Conservation (phyloP, 2,888 invertebrate genomes). For the Sabatieria punctata region DNA sequence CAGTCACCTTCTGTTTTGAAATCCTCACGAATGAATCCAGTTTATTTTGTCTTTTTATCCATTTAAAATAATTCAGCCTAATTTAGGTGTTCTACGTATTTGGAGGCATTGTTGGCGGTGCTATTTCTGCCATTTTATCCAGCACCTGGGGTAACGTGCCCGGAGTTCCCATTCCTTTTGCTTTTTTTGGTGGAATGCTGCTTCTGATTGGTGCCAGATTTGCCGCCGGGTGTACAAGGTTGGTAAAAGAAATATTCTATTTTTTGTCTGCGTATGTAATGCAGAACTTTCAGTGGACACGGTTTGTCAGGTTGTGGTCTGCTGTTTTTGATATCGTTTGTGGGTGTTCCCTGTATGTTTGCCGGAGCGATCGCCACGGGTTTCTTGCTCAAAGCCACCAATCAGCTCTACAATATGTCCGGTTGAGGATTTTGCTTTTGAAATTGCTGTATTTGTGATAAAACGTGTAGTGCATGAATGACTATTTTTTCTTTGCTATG, state of each 20-base stretch:
- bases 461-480: too few relatives aligned
- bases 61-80: neutral
- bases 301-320: neutral
- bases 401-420: neutral
- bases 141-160: neutral
- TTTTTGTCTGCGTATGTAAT: neutral
- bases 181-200: neutral
- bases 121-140: neutral
- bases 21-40: too few relatives aligned
- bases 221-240: slow-evolving; percentile 3
- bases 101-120: neutral
- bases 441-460: too few relatives aligned
- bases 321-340: neutral
- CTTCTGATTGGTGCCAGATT: neutral
- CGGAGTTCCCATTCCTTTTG: neutral
- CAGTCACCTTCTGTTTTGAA: too few relatives aligned
- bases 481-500: too few relatives aligned
- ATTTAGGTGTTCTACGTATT: neutral
- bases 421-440: neutral
- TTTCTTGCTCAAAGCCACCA: neutral
- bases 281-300: slow-evolving; percentile 3
- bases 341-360: slow-evolving; percentile 3
- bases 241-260: neutral
- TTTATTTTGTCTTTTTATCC: too few relatives aligned
- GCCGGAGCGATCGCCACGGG: slow-evolving; percentile 1